A percentile compares a stretch with the other conserved stretches of the same genome.
Conservation (phyloP, 2,888 invertebrate species). For the Melinaea marsaeus region DNA sequence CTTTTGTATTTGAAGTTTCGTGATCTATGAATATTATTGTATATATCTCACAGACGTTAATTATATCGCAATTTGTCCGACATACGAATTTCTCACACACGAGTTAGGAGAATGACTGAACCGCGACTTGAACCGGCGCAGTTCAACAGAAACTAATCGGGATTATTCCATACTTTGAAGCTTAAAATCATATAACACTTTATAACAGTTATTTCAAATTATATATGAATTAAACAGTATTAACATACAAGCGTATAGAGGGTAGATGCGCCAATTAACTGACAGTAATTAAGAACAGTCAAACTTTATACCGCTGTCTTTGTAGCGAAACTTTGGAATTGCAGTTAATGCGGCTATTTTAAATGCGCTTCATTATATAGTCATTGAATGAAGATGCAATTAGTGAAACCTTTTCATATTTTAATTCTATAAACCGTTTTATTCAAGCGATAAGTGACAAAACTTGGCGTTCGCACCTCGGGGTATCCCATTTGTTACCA, state of each 20-base stretch:
- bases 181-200: not conserved
- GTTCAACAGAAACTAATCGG: no score
- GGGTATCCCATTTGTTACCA: no score
- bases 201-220: not conserved
- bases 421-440: slow-evolving; percentile 22
- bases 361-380: slow-evolving; percentile 67
- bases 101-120: no score
- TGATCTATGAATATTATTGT: no score
- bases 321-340: slow-evolving; percentile 59
- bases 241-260: not conserved
- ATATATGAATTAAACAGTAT: not conserved
- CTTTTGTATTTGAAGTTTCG: no score
- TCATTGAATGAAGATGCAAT: slow-evolving; percentile 66
- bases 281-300: slow-evolving; percentile 58
- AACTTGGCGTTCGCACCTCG: not conserved
- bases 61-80: no score
- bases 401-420: slow-evolving; percentile 37
- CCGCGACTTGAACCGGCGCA: no score
- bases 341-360: slow-evolving; percentile 57
- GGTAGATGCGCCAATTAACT: slow-evolving; percentile 44
- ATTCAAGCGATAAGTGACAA: slow-evolving; percentile 11
- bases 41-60: no score
- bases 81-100: no score
- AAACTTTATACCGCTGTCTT: slow-evolving; percentile 55
- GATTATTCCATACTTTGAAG: no score